Conservation (phyloP, 2,797 vertebrate species). For the Vultur gryphus region DNA sequence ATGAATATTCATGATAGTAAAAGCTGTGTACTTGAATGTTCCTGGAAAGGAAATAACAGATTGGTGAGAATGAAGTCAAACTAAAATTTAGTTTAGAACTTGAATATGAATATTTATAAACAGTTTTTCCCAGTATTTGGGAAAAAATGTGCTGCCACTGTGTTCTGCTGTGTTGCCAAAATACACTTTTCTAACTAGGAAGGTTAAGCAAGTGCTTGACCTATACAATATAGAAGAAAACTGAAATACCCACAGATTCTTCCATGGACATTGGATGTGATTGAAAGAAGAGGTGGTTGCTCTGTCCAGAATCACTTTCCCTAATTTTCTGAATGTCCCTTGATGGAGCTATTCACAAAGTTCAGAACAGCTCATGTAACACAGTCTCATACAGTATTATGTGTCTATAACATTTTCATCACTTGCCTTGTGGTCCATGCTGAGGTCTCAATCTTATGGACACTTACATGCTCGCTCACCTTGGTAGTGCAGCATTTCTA, state of each 20-base stretch:
- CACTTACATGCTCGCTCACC: neutral
- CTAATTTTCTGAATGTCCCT: neutral
- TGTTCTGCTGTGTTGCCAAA: neutral
- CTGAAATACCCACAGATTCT: neutral
- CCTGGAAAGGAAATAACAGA: neutral
- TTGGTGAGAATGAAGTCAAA: neutral
- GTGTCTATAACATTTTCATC: neutral
- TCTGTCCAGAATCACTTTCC: neutral
- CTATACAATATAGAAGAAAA: neutral
- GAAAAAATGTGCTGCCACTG: neutral
- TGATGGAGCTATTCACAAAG: neutral
- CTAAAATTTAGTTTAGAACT: neutral
- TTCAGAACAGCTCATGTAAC: neutral
- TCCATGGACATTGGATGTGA: neutral
- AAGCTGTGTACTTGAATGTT: neutral
- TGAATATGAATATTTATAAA: neutral
- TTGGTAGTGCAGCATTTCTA: neutral
- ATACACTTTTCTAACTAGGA: neutral
- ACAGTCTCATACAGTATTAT: neutral
- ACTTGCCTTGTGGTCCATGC: neutral
- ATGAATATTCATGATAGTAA: neutral
- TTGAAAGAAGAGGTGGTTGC: neutral
- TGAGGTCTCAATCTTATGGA: neutral
- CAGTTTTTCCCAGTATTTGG: neutral
- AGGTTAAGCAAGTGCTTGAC: neutral